Evolutionary conservation across 2,113 vertebrate species (phyloP), one percentile per base, ranked within the genome.

Genomic region (Scartelaos histophorus): DNA sequence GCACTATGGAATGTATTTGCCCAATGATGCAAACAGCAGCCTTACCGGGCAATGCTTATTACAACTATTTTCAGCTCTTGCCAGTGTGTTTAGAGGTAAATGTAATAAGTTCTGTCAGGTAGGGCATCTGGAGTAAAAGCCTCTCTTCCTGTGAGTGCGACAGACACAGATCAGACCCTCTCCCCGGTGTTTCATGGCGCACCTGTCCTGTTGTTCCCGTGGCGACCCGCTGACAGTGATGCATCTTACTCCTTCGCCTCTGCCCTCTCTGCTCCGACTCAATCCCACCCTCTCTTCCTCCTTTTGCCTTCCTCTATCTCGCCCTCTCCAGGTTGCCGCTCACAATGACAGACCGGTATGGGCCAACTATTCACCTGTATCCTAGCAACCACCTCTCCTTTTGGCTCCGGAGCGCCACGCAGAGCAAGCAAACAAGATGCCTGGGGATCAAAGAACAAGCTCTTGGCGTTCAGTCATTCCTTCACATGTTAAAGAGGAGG

Each of bases 341-440:
- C 85, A 91, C 90, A 88, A 89, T 88, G 88, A 90, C 82, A 83
- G 87, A 89, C 90, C 90, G 88, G 87, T 90, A 92, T 90, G 89
- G 90, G 90, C 92, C 91, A 87, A 86, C 89, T 72, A 80, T 81
- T 92, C 93, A 94, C 93, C 92, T 93, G 93, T 94, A 92, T 94
- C 93, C 93, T 94, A 93, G 93, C 94, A 94, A 94, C 94, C 80
- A 69, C 88, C 85, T 93, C 88, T 91, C 90, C 90, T 87, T 89
- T 88, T 58, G 87, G 89, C 89, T 90, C 78, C 45, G 83, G 70
- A 70, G 81, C 81, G 87, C 87, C 87, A 84, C 76, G 82, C 67
- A 79, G 89, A 85, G 84, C 87, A 79, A 83, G 85, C 85, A 91
- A 91, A 91, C 84, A 90, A 89, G 88, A 90, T 80, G 80, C 85